Conservation (phyloP, 1,140 invertebrate genomes). For the Lasioglossum baleicum region DNA sequence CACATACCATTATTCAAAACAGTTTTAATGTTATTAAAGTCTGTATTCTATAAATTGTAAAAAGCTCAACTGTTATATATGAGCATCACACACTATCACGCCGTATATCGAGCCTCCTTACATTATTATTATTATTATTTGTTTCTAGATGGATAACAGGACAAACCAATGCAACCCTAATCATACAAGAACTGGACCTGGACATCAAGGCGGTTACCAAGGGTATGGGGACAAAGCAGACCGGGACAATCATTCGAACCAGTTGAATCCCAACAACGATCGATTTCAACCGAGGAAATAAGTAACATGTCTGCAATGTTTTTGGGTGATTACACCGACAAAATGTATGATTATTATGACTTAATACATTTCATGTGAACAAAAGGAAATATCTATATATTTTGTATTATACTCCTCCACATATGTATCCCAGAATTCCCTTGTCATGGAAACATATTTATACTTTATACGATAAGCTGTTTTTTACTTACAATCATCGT, state of each 20-base stretch:
- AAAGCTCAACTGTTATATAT: too few species aligned
- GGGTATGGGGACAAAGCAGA: constrained; percentile 5
- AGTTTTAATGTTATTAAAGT: too few species aligned
- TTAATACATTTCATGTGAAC: constrained; percentile 8
- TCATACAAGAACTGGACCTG: constrained; percentile 20
- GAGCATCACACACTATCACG: too few species aligned
- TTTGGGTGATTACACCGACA: not conserved
- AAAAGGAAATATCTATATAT: not conserved
- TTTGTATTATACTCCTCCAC: too few species aligned
- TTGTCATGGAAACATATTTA: too few species aligned
- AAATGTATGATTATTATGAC: not conserved
- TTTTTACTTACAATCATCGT: too few species aligned
- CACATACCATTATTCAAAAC: too few species aligned
- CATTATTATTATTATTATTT: too few species aligned
- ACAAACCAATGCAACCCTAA: constrained; percentile 35
- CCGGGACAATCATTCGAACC: constrained; percentile 18
- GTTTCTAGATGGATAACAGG: constrained; percentile 41
- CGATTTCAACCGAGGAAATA: too few species aligned
- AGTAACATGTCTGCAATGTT: not conserved
- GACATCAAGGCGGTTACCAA: constrained; percentile 34
- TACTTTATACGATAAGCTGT: too few species aligned
- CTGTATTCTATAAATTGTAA: too few species aligned
- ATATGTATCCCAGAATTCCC: not conserved
- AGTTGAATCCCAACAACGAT: constrained; percentile 43
- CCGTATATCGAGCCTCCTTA: too few species aligned